A percentile compares a stretch with the other conserved stretches of the same genome.
Conservation (phyloP, 2,888 invertebrate species). For the Ctenicera cuprea region DNA sequence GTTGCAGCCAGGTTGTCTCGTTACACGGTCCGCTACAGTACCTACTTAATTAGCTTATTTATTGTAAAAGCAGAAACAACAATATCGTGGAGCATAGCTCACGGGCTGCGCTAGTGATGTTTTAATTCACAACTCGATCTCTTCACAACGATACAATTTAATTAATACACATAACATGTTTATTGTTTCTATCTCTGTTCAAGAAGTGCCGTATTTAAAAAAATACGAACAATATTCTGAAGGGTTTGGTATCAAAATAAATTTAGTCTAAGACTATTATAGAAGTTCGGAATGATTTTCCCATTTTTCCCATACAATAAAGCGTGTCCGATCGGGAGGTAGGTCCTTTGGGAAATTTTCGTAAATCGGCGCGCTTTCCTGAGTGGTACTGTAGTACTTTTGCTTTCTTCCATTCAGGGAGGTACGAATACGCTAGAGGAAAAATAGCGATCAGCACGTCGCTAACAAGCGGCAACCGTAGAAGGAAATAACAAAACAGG, state of each 20-base stretch:
- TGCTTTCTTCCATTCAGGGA: neutral
- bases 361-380: neutral
- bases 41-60: too few relatives aligned
- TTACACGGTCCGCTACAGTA: too few relatives aligned
- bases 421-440: neutral
- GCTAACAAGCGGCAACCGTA: constrained; percentile 14
- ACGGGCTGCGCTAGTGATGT: too few relatives aligned
- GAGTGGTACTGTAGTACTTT: neutral
- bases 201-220: too few relatives aligned
- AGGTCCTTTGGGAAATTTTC: constrained; percentile 12
- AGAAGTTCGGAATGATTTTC: constrained; percentile 2
- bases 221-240: too few relatives aligned
- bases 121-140: too few relatives aligned
- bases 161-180: too few relatives aligned
- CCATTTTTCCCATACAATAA: neutral
- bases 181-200: too few relatives aligned
- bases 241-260: neutral
- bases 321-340: neutral
- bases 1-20: too few relatives aligned
- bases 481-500: constrained; percentile 19
- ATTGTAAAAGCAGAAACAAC: too few relatives aligned
- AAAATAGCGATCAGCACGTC: constrained; percentile 6
- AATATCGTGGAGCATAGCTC: too few relatives aligned
- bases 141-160: too few relatives aligned
- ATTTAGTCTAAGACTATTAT: neutral